Evolutionary conservation across 2,797 vertebrate genomes (phyloP).

Genomic region (Remorina albescens): DNA sequence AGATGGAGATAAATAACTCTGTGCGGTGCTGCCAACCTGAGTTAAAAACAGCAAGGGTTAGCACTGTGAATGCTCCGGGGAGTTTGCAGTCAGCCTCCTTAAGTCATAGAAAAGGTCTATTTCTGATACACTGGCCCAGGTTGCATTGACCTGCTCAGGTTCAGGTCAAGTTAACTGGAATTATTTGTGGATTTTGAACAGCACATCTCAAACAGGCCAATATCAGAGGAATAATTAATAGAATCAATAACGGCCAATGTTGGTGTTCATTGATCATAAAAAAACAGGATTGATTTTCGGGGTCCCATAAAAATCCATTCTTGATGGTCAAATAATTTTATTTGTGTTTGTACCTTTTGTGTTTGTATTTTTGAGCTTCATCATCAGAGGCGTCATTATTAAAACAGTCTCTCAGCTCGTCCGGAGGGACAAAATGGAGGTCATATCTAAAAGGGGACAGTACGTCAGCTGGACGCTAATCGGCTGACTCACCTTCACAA

Average conservation of each 20-base stretch:
- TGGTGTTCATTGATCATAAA: background rate
- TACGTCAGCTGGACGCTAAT: conserved; percentile 82
- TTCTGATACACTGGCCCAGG: background rate
- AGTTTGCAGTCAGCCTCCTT: conserved; percentile 6
- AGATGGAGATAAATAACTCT: conserved; percentile 33
- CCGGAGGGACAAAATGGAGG: conserved; percentile 62
- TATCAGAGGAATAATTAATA: too few species aligned
- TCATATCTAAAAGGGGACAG: conserved; percentile 67
- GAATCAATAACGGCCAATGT: background rate
- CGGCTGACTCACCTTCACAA: conserved; percentile 80
- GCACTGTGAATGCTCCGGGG: conserved; percentile 5
- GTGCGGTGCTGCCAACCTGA: conserved; percentile 11
- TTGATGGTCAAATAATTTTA: background rate
- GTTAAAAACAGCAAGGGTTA: conserved; percentile 29
- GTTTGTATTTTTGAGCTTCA: background rate
- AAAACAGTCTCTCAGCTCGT: conserved; percentile 7
- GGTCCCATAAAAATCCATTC: background rate
- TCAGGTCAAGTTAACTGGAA: background rate
- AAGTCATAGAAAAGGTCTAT: conserved; percentile 1
- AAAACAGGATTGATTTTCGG: background rate
- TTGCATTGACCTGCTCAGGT: background rate
- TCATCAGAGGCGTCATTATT: background rate
- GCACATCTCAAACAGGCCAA: background rate
- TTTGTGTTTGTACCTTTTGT: background rate
- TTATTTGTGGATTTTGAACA: background rate